Evolutionary conservation across 2,113 vertebrate genomes (phyloP), one percentile per base, ranked within the genome.

Genomic region (Athene noctua): DNA sequence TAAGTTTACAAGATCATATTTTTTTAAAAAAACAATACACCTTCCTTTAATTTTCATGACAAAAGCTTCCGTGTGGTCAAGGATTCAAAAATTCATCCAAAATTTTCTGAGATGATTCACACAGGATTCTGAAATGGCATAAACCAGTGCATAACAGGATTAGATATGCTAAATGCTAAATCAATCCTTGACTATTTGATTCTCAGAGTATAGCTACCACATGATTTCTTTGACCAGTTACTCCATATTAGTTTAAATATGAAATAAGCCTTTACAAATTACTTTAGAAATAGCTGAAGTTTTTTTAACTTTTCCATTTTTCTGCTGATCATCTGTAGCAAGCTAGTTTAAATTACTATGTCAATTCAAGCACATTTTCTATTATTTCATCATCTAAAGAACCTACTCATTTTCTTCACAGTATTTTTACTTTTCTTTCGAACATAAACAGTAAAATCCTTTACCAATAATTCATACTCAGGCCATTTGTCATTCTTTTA

Each of bases 51-150:
- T 88, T 92, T 81, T 65, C 70, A 47, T 3, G 9, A 52, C 44
- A 88, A 74, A 58, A 96, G 80, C n/a, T 59, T 89, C 55, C 7
- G 2, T 2, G 2, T 67, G 22, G 57, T 97, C 96, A 98, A 91
- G 80, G 92, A 93, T 93, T 96, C 92, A 99, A 97, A 93, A 99
- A 96, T 55, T 98, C 98, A 96, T 98, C 98, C 98, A 99, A 90
- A 68, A 97, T 97, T 92, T 95, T 98, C 92, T 98, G 80, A 52
- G 98, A 98, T 15, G 98, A 98, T 95, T 99, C 98, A 86, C 97
- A 99, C 54, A 99, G 97, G 78, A 95, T 92, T 94, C 99, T 99
- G 97, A 95, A 97, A 98, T 47, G 59, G 59, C 70, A 95, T 8
- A 92, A 94, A 92, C 51, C 44, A 91, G 57, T 17, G 13, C 34